Evolutionary conservation across 2,797 vertebrate species (phyloP), one percentile per base, ranked within the genome.

Genomic region (Caiman crocodilus): DNA sequence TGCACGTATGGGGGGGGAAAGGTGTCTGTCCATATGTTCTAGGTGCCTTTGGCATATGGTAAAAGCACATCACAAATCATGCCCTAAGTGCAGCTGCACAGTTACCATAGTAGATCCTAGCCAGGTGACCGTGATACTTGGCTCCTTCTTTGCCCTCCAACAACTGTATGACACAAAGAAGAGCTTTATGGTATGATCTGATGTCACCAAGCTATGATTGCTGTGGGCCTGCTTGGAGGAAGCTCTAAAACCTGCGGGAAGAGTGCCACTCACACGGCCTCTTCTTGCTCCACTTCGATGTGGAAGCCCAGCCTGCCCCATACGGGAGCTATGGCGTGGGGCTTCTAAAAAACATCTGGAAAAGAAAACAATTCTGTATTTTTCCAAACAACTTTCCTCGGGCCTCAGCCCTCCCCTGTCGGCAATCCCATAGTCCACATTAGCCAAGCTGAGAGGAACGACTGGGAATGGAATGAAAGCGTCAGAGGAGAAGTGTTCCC

Each of bases 291-390:
- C 35, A 35, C 35, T 20, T 21, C 67, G 2, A 71, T 42, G 21
- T 42, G 21, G 32, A 71, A 42, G 32, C 21, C 32, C 21, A 42
- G 67, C 32, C 67, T 42, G 12, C 67, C 21, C 30, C 32, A 6
- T 21, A 42, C 14, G 25, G 69, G 69, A 73, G 57, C 80, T 94
- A 25, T 75, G 89, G 25, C 1, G 0, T 78, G 90, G 55, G 90
- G 84, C 92, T 87, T 94, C 90, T 94, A 91, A 78, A 87, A 95
- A 87, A 91, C 95, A 94, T 92, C 94, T 96, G 96, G 91, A 91
- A 91, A 87, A 76, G 82, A 76, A 90, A 79, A 57, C 76, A 91
- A 42, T 87, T 67, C 89, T 91, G 63, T 61, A 4, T 67, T 50
- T 50, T 90, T 20, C 60, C 50, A 13, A 85, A 84, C 55, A 1